Evolutionary conservation across 2,888 invertebrate species (phyloP).

Genomic region (Bombylius discolor): DNA sequence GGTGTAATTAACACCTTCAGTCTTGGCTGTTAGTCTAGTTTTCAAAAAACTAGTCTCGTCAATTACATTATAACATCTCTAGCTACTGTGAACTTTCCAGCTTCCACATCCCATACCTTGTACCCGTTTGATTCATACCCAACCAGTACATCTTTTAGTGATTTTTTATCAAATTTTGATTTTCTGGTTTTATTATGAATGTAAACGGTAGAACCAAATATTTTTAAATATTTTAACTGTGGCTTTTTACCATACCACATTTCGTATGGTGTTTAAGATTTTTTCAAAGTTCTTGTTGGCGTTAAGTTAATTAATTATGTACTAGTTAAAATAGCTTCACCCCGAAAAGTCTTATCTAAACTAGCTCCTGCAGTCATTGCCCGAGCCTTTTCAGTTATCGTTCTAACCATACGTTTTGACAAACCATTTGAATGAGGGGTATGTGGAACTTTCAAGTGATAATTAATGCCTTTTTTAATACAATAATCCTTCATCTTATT

Average conservation of each 20-base stretch:
- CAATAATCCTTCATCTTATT: slow-evolving; percentile 23
- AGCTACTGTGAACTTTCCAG: slow-evolving; percentile 20
- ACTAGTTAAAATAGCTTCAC: slow-evolving; percentile 28
- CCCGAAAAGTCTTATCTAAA: slow-evolving; percentile 25
- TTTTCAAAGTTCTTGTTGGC: slow-evolving; percentile 24
- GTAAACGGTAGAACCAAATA: slow-evolving; percentile 25
- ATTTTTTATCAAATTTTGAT: slow-evolving; percentile 24
- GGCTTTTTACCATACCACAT: slow-evolving; percentile 29
- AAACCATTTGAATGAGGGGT: slow-evolving; percentile 31
- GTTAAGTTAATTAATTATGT: slow-evolving; percentile 27
- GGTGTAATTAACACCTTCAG: slow-evolving; percentile 1
- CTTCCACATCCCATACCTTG: slow-evolving; percentile 23
- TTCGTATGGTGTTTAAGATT: slow-evolving; percentile 28
- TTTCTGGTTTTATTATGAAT: slow-evolving; percentile 22
- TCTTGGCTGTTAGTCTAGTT: slow-evolving; percentile 8
- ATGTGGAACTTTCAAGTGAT: slow-evolving; percentile 29
- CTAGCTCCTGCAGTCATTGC: slow-evolving; percentile 22
- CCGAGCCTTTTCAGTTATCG: slow-evolving; percentile 28
- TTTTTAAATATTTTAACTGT: slow-evolving; percentile 20
- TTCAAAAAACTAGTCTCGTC: slow-evolving; percentile 23
- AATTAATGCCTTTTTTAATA: slow-evolving; percentile 23
- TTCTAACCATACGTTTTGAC: slow-evolving; percentile 27
- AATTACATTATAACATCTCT: slow-evolving; percentile 26
- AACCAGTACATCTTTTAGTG: slow-evolving; percentile 24
- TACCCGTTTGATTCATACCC: slow-evolving; percentile 27